Evolutionary conservation across 2,113 vertebrate species (phyloP).

Genomic region (Anseranas semipalmata): DNA sequence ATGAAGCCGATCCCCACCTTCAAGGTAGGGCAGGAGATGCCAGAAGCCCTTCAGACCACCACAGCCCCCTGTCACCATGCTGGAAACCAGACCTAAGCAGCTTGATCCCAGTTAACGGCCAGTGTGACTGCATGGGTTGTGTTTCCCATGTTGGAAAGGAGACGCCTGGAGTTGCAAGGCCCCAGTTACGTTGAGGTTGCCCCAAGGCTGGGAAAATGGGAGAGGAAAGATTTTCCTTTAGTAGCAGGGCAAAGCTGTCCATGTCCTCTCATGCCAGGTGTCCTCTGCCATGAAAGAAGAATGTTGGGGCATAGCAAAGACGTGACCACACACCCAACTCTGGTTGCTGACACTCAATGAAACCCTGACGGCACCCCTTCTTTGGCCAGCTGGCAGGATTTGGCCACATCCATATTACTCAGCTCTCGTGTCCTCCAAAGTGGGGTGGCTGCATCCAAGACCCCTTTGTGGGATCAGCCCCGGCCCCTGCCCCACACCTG

Average conservation of each 20-base stretch:
- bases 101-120: background rate
- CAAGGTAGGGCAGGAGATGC: background rate
- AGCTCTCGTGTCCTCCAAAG: background rate
- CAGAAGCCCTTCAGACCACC: background rate
- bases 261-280: background rate
- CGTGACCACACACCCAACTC: background rate
- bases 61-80: background rate
- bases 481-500: background rate
- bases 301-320: background rate
- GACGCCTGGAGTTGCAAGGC: background rate
- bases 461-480: background rate
- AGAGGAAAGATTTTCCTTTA: background rate
- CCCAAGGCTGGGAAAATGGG: background rate
- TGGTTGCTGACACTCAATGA: no score
- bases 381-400: no score
- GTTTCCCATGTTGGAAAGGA: background rate
- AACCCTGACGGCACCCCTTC: no score
- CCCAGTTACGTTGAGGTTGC: background rate
- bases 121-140: background rate
- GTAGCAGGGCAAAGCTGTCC: background rate
- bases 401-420: background rate
- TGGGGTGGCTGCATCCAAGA: background rate
- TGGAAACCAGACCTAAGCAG: background rate
- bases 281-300: background rate
- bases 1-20: background rate